Evolutionary conservation across 2,113 vertebrate genomes (phyloP).

Genomic region (Lepus europaeus): DNA sequence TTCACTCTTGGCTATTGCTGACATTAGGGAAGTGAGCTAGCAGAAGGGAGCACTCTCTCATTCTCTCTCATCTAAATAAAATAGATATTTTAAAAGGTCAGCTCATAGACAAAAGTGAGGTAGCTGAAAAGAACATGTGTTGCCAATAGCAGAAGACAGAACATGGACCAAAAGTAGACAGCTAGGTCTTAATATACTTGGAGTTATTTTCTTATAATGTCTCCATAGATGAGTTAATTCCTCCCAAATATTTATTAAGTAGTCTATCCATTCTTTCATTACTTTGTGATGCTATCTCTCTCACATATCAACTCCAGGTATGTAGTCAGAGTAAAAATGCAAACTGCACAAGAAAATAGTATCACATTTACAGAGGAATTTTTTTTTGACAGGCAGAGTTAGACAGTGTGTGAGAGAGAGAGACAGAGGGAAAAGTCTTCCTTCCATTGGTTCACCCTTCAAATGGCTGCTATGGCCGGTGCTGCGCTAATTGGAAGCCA

Average conservation of each 20-base stretch:
- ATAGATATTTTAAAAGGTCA: background rate
- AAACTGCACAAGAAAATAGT: background rate
- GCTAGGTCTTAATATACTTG: background rate
- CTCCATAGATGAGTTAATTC: background rate
- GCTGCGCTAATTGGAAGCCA: too few relatives aligned
- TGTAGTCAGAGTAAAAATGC: background rate
- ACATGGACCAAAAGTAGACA: background rate
- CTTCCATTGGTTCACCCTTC: too few relatives aligned
- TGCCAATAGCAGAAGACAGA: background rate
- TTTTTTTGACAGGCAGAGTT: too few relatives aligned
- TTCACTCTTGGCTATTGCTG: too few relatives aligned
- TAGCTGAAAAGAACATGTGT: background rate
- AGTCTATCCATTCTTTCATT: background rate
- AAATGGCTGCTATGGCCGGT: too few relatives aligned
- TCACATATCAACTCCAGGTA: background rate
- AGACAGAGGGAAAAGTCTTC: too few relatives aligned
- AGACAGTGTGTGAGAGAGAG: too few relatives aligned
- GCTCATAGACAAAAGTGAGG: background rate
- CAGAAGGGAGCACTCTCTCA: too few relatives aligned
- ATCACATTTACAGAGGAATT: background rate
- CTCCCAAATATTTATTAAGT: background rate
- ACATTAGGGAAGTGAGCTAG: too few relatives aligned
- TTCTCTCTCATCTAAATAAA: too few relatives aligned
- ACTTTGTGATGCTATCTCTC: background rate
- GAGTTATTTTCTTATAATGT: constrained; percentile 8